Base-by-base conservation (phyloP, 2,888 invertebrate genomes). In the Lamellibrachia satsuma region DNA sequence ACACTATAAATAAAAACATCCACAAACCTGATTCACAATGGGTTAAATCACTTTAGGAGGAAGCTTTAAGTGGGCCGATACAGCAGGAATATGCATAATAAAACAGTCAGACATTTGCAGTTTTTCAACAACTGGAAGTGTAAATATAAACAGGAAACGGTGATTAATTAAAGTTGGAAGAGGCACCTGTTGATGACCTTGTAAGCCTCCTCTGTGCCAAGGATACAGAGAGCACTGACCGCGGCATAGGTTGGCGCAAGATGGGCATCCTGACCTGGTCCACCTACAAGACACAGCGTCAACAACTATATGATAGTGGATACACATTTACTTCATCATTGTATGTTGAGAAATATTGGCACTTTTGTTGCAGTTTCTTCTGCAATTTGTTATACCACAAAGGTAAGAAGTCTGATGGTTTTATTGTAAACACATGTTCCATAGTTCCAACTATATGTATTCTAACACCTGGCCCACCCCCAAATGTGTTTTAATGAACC, bases 231-330 rank as follows among this genome's bases (percentile, higher is more conserved):
- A 52, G 99, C 98, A 97, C 98, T 99, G 0, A 99, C 98, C 93
- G 99, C 99, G 91, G 99, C 99, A 97, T 99, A 99, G 0, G 99
- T 99, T 4, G 99, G 98, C 0, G 99, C 99, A 93, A 99, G 97
- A 97, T 99, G 99, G 51, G 99, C 97, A 95, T 97, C 97, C 96
- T 99, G 99, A 0, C 98, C 98, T 0, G 99, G 99, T 0, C 99
- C 99, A 92, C 99, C 99, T 93, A 98, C 55, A n/a, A 92, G 9
- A 92, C 2, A 92, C 60, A 92, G 11, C 51, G 39, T 6, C 90
- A 52, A 90, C 57, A 52, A 92, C 52, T 22, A 39, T 39, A 22
- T 55, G 52, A 91, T 15, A 57, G 11, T 15, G 11, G 15, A 57
- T 8, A 57, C 57, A 57, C 11, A 57, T 11, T 57, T 11, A 57